phyloP scores from a whole-genome alignment of 1,140 invertebrate genomes.

The Heterodera carotae region DNA sequence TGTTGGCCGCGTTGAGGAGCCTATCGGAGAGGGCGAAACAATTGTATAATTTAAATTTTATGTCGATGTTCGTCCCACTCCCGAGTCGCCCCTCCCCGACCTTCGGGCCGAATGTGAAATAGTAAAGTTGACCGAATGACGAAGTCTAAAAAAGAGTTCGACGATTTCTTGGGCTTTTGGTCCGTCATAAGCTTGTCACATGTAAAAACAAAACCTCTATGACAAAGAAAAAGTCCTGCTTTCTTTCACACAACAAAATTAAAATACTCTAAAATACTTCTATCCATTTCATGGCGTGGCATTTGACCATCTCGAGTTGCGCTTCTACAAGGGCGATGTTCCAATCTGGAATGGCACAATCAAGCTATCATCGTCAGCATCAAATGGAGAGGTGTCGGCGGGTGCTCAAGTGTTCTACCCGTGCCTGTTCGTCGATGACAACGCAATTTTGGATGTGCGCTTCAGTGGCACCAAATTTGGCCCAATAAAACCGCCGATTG shows the following conservation, averaged over 20 bases:
- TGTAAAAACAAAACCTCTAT: no score
- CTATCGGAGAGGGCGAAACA: slow-evolving; percentile 86
- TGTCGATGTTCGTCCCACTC: no score
- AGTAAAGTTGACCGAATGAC: no score
- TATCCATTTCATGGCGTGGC: slow-evolving; percentile 73
- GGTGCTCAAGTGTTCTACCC: slow-evolving; percentile 85
- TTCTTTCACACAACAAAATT: no score
- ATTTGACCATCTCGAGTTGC: slow-evolving; percentile 93
- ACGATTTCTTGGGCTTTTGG: no score
- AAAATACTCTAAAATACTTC: slow-evolving; percentile 30
- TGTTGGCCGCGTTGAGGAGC: slow-evolving; percentile 73
- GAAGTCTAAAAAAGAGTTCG: no score
- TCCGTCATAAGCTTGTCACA: no score
- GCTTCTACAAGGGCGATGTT: slow-evolving; percentile 91
- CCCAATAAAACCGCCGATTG: slow-evolving; percentile 79
- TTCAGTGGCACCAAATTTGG: slow-evolving; percentile 78
- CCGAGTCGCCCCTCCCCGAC: slow-evolving; percentile 9
- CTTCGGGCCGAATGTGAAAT: no score
- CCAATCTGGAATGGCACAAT: slow-evolving; percentile 78
- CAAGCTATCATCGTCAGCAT: no score
- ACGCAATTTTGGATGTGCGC: slow-evolving; percentile 90
- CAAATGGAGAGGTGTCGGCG: slow-evolving; percentile 83
- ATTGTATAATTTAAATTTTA: slow-evolving; percentile 68
- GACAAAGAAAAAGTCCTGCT: no score
- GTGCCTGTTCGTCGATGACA: slow-evolving; percentile 91